A percentile compares a stretch with the other conserved stretches of the same genome.
These are phyloP conservation scores for Sinosuthora webbiana DNA, from an alignment of 2,113 vertebrate genomes.

Conservation along the genomic window DNA sequence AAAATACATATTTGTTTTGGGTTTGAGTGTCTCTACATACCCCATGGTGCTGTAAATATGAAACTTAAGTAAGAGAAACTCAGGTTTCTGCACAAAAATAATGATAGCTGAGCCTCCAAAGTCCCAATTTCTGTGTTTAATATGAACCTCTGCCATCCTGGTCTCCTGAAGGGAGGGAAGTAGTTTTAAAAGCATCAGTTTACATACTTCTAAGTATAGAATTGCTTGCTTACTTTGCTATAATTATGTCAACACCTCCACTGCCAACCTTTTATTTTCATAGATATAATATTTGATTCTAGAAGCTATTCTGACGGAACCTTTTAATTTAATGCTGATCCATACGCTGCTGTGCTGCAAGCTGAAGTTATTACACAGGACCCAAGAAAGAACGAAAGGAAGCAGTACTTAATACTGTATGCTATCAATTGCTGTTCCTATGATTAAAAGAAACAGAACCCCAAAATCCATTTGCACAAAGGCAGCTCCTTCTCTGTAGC, in stretches of 20 bases:
- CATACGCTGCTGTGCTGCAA: not conserved
- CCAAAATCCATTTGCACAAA: not conserved
- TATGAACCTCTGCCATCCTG: not conserved
- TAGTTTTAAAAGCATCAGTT: slow-evolving; percentile 19
- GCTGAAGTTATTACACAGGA: not conserved
- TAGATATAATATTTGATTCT: not conserved
- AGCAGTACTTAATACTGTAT: not conserved
- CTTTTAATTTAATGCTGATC: slow-evolving; percentile 36
- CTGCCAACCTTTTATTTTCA: slow-evolving; percentile 12
- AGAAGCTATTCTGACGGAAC: slow-evolving; percentile 7
- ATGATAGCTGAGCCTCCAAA: slow-evolving; percentile 28
- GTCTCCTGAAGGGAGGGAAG: not conserved
- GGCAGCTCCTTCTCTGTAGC: not conserved
- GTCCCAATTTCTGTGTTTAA: slow-evolving; percentile 11
- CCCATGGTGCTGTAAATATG: slow-evolving; percentile 21
- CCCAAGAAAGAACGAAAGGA: not conserved
- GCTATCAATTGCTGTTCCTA: not conserved
- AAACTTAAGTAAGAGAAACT: slow-evolving; percentile 23
- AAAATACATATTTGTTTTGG: slow-evolving; percentile 38
- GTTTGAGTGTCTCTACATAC: slow-evolving; percentile 28
- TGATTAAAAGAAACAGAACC: not conserved
- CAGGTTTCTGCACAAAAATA: slow-evolving; percentile 24
- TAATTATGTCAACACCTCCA: slow-evolving; percentile 42
- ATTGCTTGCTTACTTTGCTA: slow-evolving; percentile 25
- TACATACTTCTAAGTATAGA: not conserved